Evolutionary conservation across 1,140 invertebrate species (phyloP), one percentile per base, ranked within the genome.

Genomic region (Eriocheir sinensis): DNA sequence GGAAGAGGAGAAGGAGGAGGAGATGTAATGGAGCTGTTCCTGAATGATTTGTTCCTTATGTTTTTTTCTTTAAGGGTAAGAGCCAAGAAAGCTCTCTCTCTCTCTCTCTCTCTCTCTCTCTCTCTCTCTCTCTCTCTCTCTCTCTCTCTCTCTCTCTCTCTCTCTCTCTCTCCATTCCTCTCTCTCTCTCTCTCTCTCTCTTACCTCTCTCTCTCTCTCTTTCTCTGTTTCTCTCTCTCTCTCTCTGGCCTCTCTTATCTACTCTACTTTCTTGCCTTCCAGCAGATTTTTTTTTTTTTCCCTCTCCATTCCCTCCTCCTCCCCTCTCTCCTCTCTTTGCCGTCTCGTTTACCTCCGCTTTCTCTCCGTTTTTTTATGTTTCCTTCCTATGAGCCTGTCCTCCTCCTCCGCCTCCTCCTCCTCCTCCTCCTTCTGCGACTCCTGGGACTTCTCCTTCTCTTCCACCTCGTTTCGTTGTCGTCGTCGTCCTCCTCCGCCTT

Each of bases 71-170:
- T 21, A 27, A n/a, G n/a, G n/a, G n/a, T n/a, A n/a, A n/a, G n/a
- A n/a, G n/a, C n/a, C n/a, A n/a, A n/a, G n/a, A n/a, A 48, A 8
- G 9, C 21, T 6, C 53, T 72, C 53, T 72, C 60, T 72, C 60
- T 72, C 60, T 72, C 60, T 72, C 60, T 72, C 60, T 72, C 60
- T 72, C 60, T 72, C 60, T 72, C 60, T 72, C 60, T 72, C 60
- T 72, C 60, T 72, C 60, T 72, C 60, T 72, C 60, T 72, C 60
- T 72, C 60, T 72, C 60, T 72, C 60, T 72, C 60, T 72, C 60
- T 72, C 60, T 72, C 60, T 72, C 60, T 72, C 60, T 72, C 60
- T 72, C 60, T 72, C 60, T 72, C 60, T 72, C 60, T 72, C 60
- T 72, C 60, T 72, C 60, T 48, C 44, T 48, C 44, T n/a, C n/a